Conservation (phyloP, 2,888 invertebrate species). For the Macroteleia sp. region DNA sequence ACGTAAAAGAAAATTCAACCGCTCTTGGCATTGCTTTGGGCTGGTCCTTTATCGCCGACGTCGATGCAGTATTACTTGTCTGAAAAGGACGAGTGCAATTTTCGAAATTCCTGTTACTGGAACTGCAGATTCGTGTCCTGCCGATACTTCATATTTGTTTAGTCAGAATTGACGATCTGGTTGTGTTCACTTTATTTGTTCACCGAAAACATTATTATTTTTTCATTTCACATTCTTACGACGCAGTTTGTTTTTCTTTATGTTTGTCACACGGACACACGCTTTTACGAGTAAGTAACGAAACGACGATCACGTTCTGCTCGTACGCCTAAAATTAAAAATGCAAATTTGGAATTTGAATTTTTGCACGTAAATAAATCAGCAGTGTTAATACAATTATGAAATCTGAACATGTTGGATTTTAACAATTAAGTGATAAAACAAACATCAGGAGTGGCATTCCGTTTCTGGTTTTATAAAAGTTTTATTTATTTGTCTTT, state of each 20-base stretch:
- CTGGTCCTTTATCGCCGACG: constrained; percentile 65
- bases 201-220: constrained; percentile 7
- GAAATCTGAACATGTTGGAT: too few relatives aligned
- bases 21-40: constrained; percentile 75
- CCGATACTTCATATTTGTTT: constrained; percentile 10
- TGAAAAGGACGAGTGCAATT: background rate
- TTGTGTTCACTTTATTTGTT: constrained; percentile 25
- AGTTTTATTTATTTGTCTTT: too few relatives aligned
- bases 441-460: too few relatives aligned
- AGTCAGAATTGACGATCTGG: constrained; percentile 40
- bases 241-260: background rate
- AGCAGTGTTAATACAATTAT: too few relatives aligned
- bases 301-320: constrained; percentile 31
- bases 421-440: too few relatives aligned
- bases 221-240: constrained; percentile 1
- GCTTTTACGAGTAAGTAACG: constrained; percentile 8
- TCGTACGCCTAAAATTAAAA: too few relatives aligned
- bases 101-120: constrained; percentile 11
- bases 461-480: too few relatives aligned
- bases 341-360: too few relatives aligned
- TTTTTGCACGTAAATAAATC: too few relatives aligned
- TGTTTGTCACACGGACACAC: background rate
- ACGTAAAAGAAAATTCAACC: constrained; percentile 9
- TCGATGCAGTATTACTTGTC: constrained; percentile 8
- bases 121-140: background rate